Evolutionary conservation across 2,113 vertebrate species (phyloP).

Genomic region (Cyanocitta stelleri): DNA sequence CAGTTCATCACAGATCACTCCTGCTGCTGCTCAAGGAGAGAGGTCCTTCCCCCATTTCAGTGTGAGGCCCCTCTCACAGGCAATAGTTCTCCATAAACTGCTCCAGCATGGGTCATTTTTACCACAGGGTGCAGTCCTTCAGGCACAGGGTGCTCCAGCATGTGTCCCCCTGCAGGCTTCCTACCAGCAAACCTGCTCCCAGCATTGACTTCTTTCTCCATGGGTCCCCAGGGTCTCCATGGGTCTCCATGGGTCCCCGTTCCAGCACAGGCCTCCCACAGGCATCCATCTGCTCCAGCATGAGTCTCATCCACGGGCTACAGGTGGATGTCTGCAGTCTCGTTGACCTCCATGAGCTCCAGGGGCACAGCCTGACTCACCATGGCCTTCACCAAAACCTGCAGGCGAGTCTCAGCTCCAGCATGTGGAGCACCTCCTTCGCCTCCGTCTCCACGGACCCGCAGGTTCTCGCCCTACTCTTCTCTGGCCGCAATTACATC

Average conservation of each 20-base stretch:
- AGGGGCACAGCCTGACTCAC: neutral
- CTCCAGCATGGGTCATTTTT: neutral
- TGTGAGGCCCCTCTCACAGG: neutral
- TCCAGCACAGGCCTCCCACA: neutral
- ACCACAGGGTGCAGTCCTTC: neutral
- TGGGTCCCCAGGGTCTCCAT: neutral
- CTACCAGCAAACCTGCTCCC: neutral
- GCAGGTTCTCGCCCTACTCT: neutral
- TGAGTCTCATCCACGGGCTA: neutral
- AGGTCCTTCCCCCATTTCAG: neutral
- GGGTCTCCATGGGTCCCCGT: neutral
- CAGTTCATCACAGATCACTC: neutral
- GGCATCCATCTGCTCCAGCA: neutral
- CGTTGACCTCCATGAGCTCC: rapidly evolving
- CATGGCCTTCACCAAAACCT: neutral
- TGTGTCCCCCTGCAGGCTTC: neutral
- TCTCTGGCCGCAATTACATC: neutral
- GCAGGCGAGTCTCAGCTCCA: neutral
- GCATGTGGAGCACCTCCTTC: rapidly evolving
- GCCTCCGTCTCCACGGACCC: neutral
- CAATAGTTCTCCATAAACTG: neutral
- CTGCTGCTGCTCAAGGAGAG: neutral
- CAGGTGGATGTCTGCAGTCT: neutral
- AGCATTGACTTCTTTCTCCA: neutral
- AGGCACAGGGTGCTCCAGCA: neutral